Evolutionary conservation across 2,797 vertebrate genomes (phyloP), one percentile per base, ranked within the genome.

Genomic region (Esox lucius): DNA sequence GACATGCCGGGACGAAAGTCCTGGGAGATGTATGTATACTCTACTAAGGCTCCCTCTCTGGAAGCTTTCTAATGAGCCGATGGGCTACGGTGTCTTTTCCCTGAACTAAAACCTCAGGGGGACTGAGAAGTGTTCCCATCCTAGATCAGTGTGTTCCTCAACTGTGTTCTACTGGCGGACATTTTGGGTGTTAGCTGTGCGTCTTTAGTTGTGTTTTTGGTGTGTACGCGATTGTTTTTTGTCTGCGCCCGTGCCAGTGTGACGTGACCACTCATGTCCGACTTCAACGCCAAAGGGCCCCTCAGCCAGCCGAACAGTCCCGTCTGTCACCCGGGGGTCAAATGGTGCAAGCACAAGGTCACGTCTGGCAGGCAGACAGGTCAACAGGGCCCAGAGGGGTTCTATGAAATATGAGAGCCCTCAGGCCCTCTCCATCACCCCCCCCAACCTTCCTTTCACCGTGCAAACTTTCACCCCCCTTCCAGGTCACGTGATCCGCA

Each of bases 301-400:
- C 51, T n/a, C 51, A n/a, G 51, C 65, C 33, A 39, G 31, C 19
- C 33, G 17, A 67, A 67, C 65, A 39, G 65, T 19, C 33, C 31
- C 31, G 35, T 68, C 66, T 46, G 67, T 68, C 67, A 68, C 39
- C 35, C 22, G 5, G 15, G 22, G 67, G 67, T 68, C 35, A 68
- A 68, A 68, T 16, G 13, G 19, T 42, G 33, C 67, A 33, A 46
- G n/a, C 33, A 16, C 67, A 68, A 68, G 67, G 65, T 68, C 65
- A 7, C 65, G 11, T 19, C 65, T 68, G 28, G 65, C 65, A 67
- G 31, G 17, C 65, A 67, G 65, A 67, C 65, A 22, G 65, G 67
- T 68, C 67, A 68, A 68, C n/a, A 46, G 67, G 33, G 5, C 39
- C 67, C 67, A 68, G 67, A 35, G 66, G 67, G 33, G 22, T 22